A percentile compares a stretch with the other conserved stretches of the same genome.
Evolutionary conservation across 2,113 vertebrate genomes (phyloP).

Genomic region (Thamnophis sirtalis): DNA sequence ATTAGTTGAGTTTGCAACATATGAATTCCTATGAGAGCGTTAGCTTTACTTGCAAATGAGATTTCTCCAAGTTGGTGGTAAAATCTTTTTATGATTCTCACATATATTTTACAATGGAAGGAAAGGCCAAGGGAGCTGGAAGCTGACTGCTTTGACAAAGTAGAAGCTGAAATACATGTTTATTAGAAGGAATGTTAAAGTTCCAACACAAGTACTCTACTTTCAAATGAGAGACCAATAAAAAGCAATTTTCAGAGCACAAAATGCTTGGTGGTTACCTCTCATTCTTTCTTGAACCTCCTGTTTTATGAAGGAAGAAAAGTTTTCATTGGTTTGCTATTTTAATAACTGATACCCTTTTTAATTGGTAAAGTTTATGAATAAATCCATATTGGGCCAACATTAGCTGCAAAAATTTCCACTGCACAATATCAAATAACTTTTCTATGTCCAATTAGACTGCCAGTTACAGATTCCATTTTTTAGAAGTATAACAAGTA

Average conservation of each 20-base stretch:
- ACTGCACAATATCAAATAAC: neutral
- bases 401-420: neutral
- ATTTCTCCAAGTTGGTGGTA: neutral
- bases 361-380: neutral
- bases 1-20: neutral
- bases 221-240: neutral
- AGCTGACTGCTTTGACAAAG: neutral
- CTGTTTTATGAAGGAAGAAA: neutral
- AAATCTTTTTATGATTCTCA: neutral
- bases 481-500: neutral
- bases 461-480: neutral
- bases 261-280: neutral
- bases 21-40: neutral
- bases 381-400: neutral
- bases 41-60: neutral
- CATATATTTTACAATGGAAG: neutral
- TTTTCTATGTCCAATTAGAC: neutral
- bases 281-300: neutral
- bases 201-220: neutral
- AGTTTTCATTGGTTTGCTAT: neutral
- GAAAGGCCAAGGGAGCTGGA: neutral
- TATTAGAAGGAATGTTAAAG: neutral
- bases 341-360: neutral
- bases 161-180: neutral
- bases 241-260: neutral